Evolutionary conservation across 2,888 invertebrate species (phyloP), one percentile per base, ranked within the genome.

Genomic region (Andrena chrysosceles): DNA sequence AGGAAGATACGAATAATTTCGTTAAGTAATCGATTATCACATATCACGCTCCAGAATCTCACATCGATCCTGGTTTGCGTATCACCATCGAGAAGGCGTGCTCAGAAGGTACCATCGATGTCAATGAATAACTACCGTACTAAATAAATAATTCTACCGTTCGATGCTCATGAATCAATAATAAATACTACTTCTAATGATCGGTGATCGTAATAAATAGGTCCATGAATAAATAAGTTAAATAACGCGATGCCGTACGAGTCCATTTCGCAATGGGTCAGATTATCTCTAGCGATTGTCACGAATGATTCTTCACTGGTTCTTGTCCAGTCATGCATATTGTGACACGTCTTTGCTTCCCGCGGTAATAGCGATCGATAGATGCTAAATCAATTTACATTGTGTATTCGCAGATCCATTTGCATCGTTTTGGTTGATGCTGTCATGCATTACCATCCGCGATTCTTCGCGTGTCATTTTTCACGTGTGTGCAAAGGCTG

Each of bases 71-170:
- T 71, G 56, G 33, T 33, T 16, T 59, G 29, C 59, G 48, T 42
- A 20, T 33, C 52, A 26, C 59, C 67, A 67, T 35, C 26, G 10
- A 33, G 7, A 56, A 79, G 68, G 66, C 64, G 73, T 49, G 10
- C 67, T 20, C 16, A 23, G 20, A 77, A 85, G 67, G 74, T 77
- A 76, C 79, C 16, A 23, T 81, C 49, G 49, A 66, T 71, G 33
- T 31, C 52, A 86, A 87, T 89, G 87, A 88, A 87, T 89, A 85
- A 85, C 56, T 78, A 80, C 52, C 48, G 35, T 29, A 64, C 29
- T 79, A 83, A 85, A 88, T 87, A 85, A 87, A 86, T 88, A 84
- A 77, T 66, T 26, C 26, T 31, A 54, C 60, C 60, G 10, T 10
- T 23, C 42, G 56, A 8, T 16, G 8, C n/a, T 10, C 29, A 68